phyloP scores from a whole-genome alignment of 2,797 vertebrate genomes.

The Nasua narica region DNA sequence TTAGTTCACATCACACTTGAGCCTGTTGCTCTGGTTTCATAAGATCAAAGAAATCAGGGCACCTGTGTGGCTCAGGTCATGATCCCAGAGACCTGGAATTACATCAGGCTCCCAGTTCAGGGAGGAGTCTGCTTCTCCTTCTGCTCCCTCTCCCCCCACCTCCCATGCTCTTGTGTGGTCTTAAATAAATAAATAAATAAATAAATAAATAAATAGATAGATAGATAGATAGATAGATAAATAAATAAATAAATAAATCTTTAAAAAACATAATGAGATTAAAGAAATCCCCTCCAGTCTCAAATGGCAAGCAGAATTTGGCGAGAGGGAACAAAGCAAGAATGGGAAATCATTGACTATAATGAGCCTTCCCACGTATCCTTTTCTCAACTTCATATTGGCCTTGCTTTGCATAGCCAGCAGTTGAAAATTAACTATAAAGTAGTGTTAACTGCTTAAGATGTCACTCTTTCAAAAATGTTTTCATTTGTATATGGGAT shows the following conservation, averaged over 20 bases:
- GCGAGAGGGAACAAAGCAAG: background rate
- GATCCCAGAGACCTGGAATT: too few relatives aligned
- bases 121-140: background rate
- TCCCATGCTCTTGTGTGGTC: background rate
- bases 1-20: background rate
- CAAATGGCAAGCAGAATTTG: background rate
- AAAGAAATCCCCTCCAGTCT: constrained; percentile 5
- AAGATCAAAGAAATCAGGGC: background rate
- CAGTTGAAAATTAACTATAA: background rate
- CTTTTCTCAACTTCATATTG: background rate
- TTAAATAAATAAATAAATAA: too few relatives aligned
- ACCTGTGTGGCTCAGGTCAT: background rate
- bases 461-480: background rate
- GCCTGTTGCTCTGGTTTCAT: constrained; percentile 1
- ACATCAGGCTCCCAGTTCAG: background rate
- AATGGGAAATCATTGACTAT: background rate
- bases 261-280: background rate
- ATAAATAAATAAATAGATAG: too few relatives aligned
- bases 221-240: too few relatives aligned
- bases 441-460: background rate
- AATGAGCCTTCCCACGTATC: background rate
- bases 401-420: background rate
- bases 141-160: too few relatives aligned
- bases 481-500: background rate
- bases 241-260: too few relatives aligned